phyloP scores from a whole-genome alignment of 2,888 invertebrate species.

The Aleiodes alternator region DNA sequence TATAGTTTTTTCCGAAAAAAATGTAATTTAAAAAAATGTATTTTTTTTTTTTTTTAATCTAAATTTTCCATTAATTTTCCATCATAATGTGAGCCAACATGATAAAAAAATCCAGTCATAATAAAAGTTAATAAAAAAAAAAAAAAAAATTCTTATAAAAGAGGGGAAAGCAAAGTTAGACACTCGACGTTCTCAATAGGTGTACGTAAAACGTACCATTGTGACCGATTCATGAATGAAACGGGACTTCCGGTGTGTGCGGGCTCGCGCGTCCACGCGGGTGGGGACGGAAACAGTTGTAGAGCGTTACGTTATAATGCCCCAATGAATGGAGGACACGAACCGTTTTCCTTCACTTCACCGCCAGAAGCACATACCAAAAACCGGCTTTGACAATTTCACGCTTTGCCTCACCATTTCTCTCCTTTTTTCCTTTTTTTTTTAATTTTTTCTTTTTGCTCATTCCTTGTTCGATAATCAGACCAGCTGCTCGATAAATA shows the following conservation, averaged over 20 bases:
- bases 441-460: background rate
- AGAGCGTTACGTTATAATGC: constrained; percentile 68
- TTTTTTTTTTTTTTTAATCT: too few relatives aligned
- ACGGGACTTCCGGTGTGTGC: constrained; percentile 72
- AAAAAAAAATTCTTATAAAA: too few relatives aligned
- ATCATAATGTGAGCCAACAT: too few relatives aligned
- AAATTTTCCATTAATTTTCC: too few relatives aligned
- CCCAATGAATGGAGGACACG: constrained; percentile 63
- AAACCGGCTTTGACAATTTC: constrained; percentile 59
- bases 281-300: constrained; percentile 74
- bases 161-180: constrained; percentile 36
- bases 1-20: too few relatives aligned
- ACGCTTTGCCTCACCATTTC: constrained; percentile 44
- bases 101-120: too few relatives aligned
- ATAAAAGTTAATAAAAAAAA: too few relatives aligned
- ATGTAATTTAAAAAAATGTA: too few relatives aligned
- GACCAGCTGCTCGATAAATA: constrained; percentile 28
- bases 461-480: background rate
- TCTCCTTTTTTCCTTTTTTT: constrained; percentile 11
- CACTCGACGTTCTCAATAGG: constrained; percentile 69
- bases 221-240: constrained; percentile 75
- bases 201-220: constrained; percentile 72
- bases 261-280: constrained; percentile 48
- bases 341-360: constrained; percentile 58
- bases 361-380: constrained; percentile 47